Evolutionary conservation across 2,797 vertebrate species (phyloP).

Genomic region (Gymnocypris eckloni): DNA sequence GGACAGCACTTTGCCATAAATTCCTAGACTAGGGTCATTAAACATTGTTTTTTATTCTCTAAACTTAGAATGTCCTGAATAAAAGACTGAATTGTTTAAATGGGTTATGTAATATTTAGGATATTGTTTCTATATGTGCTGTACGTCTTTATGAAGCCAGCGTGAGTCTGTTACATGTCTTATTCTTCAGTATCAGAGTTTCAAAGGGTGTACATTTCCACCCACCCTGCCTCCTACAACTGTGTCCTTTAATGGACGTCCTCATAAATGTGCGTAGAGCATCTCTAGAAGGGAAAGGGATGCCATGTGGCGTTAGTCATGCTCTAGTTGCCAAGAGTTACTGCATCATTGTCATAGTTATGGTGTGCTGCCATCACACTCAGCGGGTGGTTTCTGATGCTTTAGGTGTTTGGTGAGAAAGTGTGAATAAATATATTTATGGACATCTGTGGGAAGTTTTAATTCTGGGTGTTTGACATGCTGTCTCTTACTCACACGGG

Average conservation of each 20-base stretch:
- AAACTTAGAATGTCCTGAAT: conserved; percentile 65
- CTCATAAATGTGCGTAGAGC: neutral
- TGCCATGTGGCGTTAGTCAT: conserved; percentile 38
- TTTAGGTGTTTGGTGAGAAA: neutral
- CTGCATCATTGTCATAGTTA: conserved; percentile 46
- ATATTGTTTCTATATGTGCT: neutral
- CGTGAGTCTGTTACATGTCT: neutral
- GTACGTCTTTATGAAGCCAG: neutral
- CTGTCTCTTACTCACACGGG: conserved; percentile 14
- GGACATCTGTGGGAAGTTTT: neutral
- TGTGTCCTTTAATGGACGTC: neutral
- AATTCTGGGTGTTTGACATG: neutral
- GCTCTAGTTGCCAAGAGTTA: conserved; percentile 29
- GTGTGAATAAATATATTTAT: conserved; percentile 2
- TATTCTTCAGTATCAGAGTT: neutral
- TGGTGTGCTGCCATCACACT: neutral
- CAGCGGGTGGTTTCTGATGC: neutral
- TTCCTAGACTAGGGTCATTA: conserved; percentile 17
- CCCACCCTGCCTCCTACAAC: neutral
- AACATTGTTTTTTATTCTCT: conserved; percentile 57
- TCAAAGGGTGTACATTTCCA: neutral
- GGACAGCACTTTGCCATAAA: neutral
- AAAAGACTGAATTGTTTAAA: conserved; percentile 19
- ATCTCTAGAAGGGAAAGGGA: conserved; percentile 13
- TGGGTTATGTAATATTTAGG: neutral